phyloP scores from a whole-genome alignment of 2,797 vertebrate genomes.

The Peromyscus attwateri region DNA sequence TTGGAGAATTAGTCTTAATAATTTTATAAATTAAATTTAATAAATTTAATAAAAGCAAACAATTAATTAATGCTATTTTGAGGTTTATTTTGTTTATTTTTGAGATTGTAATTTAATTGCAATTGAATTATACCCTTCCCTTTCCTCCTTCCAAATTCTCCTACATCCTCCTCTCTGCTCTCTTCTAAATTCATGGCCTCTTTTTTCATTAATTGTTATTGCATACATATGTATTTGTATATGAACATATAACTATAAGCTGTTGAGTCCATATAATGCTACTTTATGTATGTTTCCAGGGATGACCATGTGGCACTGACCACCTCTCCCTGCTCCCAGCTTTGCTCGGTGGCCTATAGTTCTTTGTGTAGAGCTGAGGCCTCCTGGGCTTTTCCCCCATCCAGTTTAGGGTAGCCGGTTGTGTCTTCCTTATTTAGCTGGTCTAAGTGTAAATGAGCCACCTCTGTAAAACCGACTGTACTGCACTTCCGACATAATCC shows the following conservation, averaged over 20 bases:
- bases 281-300: not conserved
- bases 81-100: not conserved
- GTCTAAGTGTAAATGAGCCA: not conserved
- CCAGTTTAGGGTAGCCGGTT: fast-evolving
- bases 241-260: not conserved
- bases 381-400: not conserved
- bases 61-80: not conserved
- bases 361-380: not conserved
- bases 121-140: not conserved
- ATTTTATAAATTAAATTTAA: no score
- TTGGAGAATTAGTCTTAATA: not conserved
- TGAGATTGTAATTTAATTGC: not conserved
- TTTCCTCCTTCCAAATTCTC: not conserved
- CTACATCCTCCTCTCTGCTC: fast-evolving
- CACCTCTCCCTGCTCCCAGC: not conserved
- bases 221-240: not conserved
- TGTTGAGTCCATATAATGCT: not conserved
- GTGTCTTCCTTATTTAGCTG: not conserved
- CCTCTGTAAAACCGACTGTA: not conserved
- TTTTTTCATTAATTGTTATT: not conserved
- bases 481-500: not conserved
- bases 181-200: not conserved
- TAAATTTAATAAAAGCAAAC: no score
- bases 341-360: not conserved
- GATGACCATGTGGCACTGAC: not conserved